These are phyloP conservation scores for Smutsia gigantea DNA, from an alignment of 2,797 vertebrate species.

Conservation along the genomic window DNA sequence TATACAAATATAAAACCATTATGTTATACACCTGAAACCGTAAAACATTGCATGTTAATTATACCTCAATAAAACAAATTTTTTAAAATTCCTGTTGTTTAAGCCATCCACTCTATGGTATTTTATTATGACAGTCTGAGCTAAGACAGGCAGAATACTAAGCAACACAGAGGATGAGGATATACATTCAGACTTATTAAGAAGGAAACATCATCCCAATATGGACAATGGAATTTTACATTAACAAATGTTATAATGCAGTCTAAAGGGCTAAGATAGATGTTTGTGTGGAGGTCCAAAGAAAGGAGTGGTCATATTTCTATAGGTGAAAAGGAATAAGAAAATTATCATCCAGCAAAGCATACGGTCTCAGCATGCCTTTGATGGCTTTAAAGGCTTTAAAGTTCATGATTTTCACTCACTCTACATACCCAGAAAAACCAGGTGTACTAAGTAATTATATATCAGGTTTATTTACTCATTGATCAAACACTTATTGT, in stretches of 20 bases:
- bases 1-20: no score
- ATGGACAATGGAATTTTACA: not conserved
- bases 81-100: not conserved
- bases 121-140: not conserved
- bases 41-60: not conserved
- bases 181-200: not conserved
- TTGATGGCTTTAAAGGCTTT: slow-evolving; percentile 20
- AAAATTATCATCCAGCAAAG: not conserved
- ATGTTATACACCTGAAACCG: not conserved
- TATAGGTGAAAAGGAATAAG: not conserved
- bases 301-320: not conserved
- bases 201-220: not conserved
- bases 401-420: not conserved
- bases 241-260: slow-evolving; percentile 3
- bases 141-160: not conserved
- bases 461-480: not conserved
- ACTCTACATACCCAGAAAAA: not conserved
- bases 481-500: slow-evolving; percentile 24
- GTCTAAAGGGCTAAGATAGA: not conserved
- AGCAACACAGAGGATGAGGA: not conserved
- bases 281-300: not conserved
- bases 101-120: not conserved
- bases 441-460: not conserved
- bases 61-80: not conserved
- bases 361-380: not conserved